Evolutionary conservation across 2,888 invertebrate species (phyloP), one percentile per base, ranked within the genome.

Genomic region (Nephrotoma flavescens): DNA sequence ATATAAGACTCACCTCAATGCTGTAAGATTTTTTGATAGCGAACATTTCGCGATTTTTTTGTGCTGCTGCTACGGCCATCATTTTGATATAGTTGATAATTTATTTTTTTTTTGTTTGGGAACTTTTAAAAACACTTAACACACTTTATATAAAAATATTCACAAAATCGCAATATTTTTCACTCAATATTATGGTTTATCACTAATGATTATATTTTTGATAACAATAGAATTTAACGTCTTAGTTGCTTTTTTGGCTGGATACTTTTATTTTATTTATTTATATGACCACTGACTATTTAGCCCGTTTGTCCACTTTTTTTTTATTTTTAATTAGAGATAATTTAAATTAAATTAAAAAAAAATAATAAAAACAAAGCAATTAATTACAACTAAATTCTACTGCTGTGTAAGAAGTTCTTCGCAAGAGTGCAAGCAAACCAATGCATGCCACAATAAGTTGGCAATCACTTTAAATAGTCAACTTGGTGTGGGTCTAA

Each of bases 21-120:
- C 97, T 97, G 95, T 98, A 98, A 89, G 97, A 97, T 92, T 98
- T 98, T 94, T 97, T 97, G 93, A 97, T 97, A 92, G 97, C 97
- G 94, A 97, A 97, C 96, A 97, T 96, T 93, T 97, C 97, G 92
- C 97, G 95, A 93, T 97, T 97, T 93, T 97, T 97, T 93, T 97
- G 97, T 89, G 97, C 97, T 92, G 97, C 96, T 91, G 97, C 96
- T 90, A 97, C 96, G 92, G 96, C 96, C 95, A 97, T 97, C 93
- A 93, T 94, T 90, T 92, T 93, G 41, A 41, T 47, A 12, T 41
- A 52, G 15, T 15, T 57, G 52, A 71, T 71, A 71, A 71, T 71
- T 71, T 71, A 9, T 71, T 71, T 86, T 83, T 87, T 83, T 41
- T 41, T 86, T 87, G 41, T 45, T 86, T 87, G 44, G 9, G 52